These are phyloP conservation scores for Burhinus oedicnemus DNA, from an alignment of 2,113 vertebrate genomes.

Conservation along the genomic window DNA sequence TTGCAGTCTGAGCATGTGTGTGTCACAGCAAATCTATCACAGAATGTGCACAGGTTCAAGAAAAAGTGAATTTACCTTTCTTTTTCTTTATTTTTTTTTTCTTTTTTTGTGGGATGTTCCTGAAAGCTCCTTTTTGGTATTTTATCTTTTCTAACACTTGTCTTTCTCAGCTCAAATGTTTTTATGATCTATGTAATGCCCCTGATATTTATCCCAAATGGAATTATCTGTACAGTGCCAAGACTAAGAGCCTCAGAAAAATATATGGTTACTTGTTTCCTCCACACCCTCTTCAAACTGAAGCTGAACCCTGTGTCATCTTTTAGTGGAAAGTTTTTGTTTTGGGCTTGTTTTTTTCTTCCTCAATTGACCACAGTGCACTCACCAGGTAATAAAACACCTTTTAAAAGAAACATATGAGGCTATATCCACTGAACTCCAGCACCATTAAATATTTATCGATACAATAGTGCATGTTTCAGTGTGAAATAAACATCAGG, in stretches of 20 bases:
- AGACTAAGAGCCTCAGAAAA: constrained; percentile 34
- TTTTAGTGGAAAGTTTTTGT: constrained; percentile 43
- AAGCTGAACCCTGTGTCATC: constrained; percentile 64
- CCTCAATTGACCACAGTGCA: constrained; percentile 6
- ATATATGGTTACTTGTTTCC: constrained; percentile 44
- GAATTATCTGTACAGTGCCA: constrained; percentile 37
- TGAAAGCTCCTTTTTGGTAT: constrained; percentile 3
- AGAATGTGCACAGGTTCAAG: neutral
- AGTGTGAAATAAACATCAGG: constrained; percentile 67
- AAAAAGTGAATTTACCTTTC: neutral
- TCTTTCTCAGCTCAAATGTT: constrained; percentile 38
- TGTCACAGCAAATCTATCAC: neutral
- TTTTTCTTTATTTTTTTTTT: too few species aligned
- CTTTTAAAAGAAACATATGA: constrained; percentile 69
- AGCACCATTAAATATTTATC: constrained; percentile 75
- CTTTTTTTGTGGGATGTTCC: neutral
- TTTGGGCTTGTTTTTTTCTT: constrained; percentile 20
- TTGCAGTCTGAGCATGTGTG: neutral
- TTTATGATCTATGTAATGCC: constrained; percentile 42
- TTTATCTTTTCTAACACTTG: neutral
- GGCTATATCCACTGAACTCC: constrained; percentile 50
- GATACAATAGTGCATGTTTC: constrained; percentile 54
- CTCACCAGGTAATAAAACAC: constrained; percentile 68
- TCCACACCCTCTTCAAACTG: constrained; percentile 40
- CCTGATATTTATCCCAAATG: constrained; percentile 52